These are phyloP conservation scores for Troglohyphantes excavatus DNA, from an alignment of 2,888 invertebrate species.

Conservation along the genomic window DNA sequence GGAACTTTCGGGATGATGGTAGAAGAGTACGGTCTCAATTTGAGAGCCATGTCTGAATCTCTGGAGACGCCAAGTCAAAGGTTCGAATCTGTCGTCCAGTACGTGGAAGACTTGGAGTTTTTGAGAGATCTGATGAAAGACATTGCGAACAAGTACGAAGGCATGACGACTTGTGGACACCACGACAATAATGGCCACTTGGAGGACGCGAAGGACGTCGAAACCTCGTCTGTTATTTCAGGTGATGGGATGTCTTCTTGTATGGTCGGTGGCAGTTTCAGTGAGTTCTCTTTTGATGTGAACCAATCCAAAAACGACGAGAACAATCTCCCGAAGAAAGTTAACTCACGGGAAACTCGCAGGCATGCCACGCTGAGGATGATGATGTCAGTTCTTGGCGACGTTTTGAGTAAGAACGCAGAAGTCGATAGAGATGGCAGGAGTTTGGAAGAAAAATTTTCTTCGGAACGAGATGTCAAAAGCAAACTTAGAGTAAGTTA, in stretches of 20 bases:
- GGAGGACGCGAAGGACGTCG: neutral
- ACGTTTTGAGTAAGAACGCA: neutral
- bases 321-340: neutral
- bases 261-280: neutral
- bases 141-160: neutral
- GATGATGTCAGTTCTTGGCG: neutral
- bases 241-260: neutral
- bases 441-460: neutral
- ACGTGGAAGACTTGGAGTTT: neutral
- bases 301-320: neutral
- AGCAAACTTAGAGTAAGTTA: neutral
- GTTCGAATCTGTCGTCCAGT: neutral
- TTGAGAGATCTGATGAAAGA: constrained; percentile 17
- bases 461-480: neutral
- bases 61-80: constrained; percentile 4
- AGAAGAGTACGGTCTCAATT: neutral
- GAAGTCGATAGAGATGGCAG: neutral
- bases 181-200: neutral
- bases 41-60: neutral
- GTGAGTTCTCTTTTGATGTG: neutral
- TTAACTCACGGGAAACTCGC: neutral
- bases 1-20: neutral
- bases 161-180: neutral
- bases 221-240: neutral
- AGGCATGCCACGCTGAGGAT: neutral